Conservation (phyloP, 2,888 invertebrate species). For the Cephus runcator region DNA sequence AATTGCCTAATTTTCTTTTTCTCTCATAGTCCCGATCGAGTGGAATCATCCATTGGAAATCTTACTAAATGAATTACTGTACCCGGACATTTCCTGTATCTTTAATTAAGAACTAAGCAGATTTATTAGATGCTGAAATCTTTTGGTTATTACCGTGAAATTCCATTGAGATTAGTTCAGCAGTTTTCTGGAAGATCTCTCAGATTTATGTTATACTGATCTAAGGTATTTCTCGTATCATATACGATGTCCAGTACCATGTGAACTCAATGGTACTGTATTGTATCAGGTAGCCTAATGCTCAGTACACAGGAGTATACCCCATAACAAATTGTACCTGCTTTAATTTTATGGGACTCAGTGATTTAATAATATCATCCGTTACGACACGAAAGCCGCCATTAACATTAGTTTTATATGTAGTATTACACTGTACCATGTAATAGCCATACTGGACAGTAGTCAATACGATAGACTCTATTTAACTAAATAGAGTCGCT, state of each 20-base stretch:
- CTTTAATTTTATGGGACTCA: neutral
- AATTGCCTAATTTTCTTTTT: neutral
- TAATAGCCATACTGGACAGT: neutral
- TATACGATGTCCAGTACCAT: neutral
- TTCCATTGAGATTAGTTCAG: neutral
- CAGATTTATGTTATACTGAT: neutral
- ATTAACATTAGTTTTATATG: too few species aligned
- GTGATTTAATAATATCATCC: too few species aligned
- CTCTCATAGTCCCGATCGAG: neutral
- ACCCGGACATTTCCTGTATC: neutral
- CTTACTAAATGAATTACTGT: neutral
- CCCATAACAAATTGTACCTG: neutral
- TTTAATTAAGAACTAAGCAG: neutral
- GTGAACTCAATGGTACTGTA: neutral
- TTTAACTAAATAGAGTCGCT: neutral
- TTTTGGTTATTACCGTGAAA: neutral
- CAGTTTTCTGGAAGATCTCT: neutral
- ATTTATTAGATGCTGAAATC: neutral
- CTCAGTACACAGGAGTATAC: neutral
- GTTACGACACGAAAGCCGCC: too few species aligned
- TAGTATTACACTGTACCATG: neutral
- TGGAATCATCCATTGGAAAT: neutral
- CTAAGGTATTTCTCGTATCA: neutral
- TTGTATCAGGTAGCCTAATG: neutral
- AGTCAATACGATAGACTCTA: neutral